Evolutionary conservation across 1,140 invertebrate species (phyloP).

Genomic region (Pinna nobilis): DNA sequence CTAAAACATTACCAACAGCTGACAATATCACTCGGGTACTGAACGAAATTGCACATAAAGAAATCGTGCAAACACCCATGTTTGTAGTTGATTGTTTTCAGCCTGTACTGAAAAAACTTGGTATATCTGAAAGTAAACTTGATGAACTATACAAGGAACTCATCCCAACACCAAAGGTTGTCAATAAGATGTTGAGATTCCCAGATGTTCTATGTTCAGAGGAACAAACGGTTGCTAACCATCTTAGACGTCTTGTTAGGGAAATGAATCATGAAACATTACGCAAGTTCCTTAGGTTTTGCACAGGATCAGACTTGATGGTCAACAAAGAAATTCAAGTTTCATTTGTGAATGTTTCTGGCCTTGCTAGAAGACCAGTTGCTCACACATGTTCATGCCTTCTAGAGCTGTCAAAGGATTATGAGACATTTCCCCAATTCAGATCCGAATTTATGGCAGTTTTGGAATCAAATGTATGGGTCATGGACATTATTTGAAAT

Average conservation of each 20-base stretch:
- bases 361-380: constrained; percentile 25
- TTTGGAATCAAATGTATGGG: constrained; percentile 32
- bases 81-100: constrained; percentile 33
- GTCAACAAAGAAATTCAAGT: constrained; percentile 31
- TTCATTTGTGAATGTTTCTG: constrained; percentile 33
- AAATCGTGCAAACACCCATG: constrained; percentile 35
- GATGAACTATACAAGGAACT: constrained; percentile 23
- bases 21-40: constrained; percentile 19
- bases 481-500: constrained; percentile 36
- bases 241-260: constrained; percentile 27
- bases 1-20: constrained; percentile 24
- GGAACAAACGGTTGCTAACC: constrained; percentile 19
- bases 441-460: constrained; percentile 30
- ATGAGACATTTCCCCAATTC: constrained; percentile 32
- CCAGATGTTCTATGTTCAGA: constrained; percentile 25
- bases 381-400: constrained; percentile 41
- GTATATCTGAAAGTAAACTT: constrained; percentile 28
- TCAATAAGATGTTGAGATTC: constrained; percentile 24
- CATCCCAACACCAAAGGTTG: constrained; percentile 27
- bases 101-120: constrained; percentile 10
- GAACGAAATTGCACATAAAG: constrained; percentile 32
- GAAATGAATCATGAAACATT: constrained; percentile 15
- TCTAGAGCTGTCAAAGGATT: constrained; percentile 23
- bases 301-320: constrained; percentile 32
- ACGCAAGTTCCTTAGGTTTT: constrained; percentile 29